Evolutionary conservation across 2,113 vertebrate genomes (phyloP).

Genomic region (Microcebus ravelobensis): DNA sequence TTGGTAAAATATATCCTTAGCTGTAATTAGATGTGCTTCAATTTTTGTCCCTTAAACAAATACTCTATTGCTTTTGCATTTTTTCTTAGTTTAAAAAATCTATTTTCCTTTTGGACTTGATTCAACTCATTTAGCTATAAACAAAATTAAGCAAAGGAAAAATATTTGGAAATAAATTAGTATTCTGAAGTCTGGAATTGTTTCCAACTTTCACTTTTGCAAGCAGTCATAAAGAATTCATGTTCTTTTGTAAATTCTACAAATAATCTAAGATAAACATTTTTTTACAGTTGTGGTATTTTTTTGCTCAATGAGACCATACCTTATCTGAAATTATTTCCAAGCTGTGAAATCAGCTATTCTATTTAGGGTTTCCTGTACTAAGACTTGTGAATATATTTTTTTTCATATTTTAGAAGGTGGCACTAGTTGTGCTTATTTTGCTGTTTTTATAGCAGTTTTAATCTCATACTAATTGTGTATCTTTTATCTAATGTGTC

Average conservation of each 20-base stretch:
- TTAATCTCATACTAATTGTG: constrained; percentile 5
- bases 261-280: constrained; percentile 70
- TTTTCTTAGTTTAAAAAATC: constrained; percentile 67
- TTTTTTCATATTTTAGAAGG: constrained; percentile 58
- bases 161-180: constrained; percentile 76
- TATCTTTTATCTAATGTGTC: not conserved
- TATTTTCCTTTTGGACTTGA: constrained; percentile 69
- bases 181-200: constrained; percentile 50
- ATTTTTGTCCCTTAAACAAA: constrained; percentile 65
- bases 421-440: not conserved
- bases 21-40: constrained; percentile 71
- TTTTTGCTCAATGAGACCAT: constrained; percentile 73
- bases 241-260: constrained; percentile 63
- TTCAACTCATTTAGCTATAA: constrained; percentile 64
- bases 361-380: constrained; percentile 59
- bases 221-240: constrained; percentile 53
- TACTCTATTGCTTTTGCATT: constrained; percentile 55
- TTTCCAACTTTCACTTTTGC: constrained; percentile 69
- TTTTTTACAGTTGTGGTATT: constrained; percentile 1
- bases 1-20: constrained; percentile 47
- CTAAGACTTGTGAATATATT: constrained; percentile 22
- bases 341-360: constrained; percentile 70
- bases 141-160: constrained; percentile 68
- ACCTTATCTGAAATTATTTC: constrained; percentile 77
- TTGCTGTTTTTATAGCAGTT: not conserved